Conservation (phyloP, 2,797 vertebrate species). For the Falco naumanni region DNA sequence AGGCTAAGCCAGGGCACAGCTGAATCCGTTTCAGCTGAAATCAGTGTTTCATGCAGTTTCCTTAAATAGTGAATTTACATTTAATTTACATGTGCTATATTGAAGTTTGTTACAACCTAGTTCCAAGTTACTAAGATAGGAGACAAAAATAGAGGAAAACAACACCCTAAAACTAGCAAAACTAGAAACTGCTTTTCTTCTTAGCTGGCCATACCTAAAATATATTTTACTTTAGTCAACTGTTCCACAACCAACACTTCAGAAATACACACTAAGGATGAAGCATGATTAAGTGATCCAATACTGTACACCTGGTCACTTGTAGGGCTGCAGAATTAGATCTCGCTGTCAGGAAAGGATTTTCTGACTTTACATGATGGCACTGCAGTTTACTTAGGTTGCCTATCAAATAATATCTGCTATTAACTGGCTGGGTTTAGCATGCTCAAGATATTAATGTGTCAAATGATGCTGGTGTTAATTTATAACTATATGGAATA, state of each 20-base stretch:
- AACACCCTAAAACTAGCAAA: not conserved
- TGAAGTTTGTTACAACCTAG: constrained; percentile 24
- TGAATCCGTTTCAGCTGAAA: constrained; percentile 19
- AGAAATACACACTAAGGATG: not conserved
- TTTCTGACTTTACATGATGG: not conserved
- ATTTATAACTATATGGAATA: not conserved
- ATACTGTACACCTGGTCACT: not conserved
- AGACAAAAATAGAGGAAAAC: constrained; percentile 24
- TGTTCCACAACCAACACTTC: not conserved
- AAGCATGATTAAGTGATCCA: not conserved
- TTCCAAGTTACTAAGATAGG: not conserved
- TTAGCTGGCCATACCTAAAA: not conserved
- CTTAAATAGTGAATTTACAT: constrained; percentile 47
- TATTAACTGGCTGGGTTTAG: not conserved
- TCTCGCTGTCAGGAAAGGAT: not conserved
- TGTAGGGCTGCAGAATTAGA: not conserved
- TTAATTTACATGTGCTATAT: constrained; percentile 40
- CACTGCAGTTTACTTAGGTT: not conserved
- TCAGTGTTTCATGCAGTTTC: constrained; percentile 6
- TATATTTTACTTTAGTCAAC: not conserved
- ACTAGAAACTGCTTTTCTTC: not conserved
- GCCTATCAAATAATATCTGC: not conserved
- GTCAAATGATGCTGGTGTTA: not conserved
- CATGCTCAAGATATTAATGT: not conserved
- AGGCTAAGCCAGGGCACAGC: constrained; percentile 38